These are phyloP conservation scores for Drosophila nannoptera DNA, from an alignment of 1,140 invertebrate genomes.

Conservation along the genomic window DNA sequence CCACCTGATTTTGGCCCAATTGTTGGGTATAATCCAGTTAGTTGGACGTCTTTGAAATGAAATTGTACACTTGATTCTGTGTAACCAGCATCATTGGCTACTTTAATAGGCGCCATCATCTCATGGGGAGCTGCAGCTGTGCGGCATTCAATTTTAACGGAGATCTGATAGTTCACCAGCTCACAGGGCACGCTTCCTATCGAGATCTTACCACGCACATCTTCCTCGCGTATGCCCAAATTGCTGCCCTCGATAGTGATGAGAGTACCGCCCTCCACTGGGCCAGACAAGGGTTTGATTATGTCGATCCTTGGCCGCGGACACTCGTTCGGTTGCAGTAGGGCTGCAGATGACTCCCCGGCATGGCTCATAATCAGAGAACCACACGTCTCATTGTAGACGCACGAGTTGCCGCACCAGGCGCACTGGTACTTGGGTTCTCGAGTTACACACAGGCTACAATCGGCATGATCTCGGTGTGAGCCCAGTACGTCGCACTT, in stretches of 20 bases:
- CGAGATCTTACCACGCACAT: slow-evolving; percentile 93
- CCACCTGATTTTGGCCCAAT: slow-evolving; percentile 96
- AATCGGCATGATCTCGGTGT: slow-evolving; percentile 94
- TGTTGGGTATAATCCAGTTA: slow-evolving; percentile 89
- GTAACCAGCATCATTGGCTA: slow-evolving; percentile 92
- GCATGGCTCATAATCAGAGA: not conserved
- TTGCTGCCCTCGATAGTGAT: slow-evolving; percentile 98
- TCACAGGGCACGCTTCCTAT: slow-evolving; percentile 94
- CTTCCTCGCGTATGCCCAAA: slow-evolving; percentile 92
- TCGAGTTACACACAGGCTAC: slow-evolving; percentile 94
- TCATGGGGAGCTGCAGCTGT: slow-evolving; percentile 89
- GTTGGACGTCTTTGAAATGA: slow-evolving; percentile 91
- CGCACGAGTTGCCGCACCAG: slow-evolving; percentile 94
- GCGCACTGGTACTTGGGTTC: slow-evolving; percentile 93
- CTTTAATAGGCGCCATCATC: slow-evolving; percentile 89
- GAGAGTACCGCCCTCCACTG: slow-evolving; percentile 96
- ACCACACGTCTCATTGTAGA: slow-evolving; percentile 90
- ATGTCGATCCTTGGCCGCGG: slow-evolving; percentile 95
- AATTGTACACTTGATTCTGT: slow-evolving; percentile 93
- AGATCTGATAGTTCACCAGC: slow-evolving; percentile 93
- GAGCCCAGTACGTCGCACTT: slow-evolving; percentile 96
- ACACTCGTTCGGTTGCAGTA: slow-evolving; percentile 86
- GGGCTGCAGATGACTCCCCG: not conserved
- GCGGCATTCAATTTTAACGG: slow-evolving; percentile 92
- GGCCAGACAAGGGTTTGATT: slow-evolving; percentile 96